Base-by-base conservation (phyloP, 2,797 vertebrate species). In the Peromyscus aztecus region DNA sequence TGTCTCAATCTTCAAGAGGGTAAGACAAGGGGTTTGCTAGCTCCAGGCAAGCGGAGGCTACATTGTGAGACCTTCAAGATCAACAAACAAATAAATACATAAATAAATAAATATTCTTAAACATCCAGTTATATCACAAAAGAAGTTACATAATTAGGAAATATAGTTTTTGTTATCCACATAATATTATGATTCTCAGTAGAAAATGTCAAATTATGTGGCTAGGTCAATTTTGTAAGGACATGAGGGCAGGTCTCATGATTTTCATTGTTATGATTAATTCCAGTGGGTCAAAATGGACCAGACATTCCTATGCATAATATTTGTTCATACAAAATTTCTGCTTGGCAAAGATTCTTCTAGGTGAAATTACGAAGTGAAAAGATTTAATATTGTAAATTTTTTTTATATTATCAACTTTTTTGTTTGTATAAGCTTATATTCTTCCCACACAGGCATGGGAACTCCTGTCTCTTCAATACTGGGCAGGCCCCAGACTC, bases 371-470 rank as follows among this genome's bases (percentile, higher is more conserved):
- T 85, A n/a, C 27, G 23, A 23, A 23, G 7, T 73, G 21, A 59
- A 71, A 75, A 88, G 0, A 52, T 73, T 93, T 90, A 73, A 49
- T 81, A 75, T 71, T 88, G 85, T 87, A 59, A 91, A 93, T 40
- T 5, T 13, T 82, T 76, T 86, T 89, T 14, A 55, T 57, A 67
- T 21, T 1, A 1, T 63, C 34, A 65, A 46, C 92, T 55, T 67
- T 85, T 75, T 69, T 52, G 5, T 46, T 93, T 87, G 90, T 55
- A 4, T 37, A 87, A 81, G 6, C 4, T 61, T 55, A 16, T 37
- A n/a, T 76, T 52, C 16, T 8, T 69, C 34, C 16, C 71, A 55
- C 34, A 57, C 24, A 7, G 49, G 3, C 6, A 1, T 63, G 11
- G 49, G 6, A 76, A 76, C 55, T 24, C 2, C 46, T 37, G 0